These are phyloP conservation scores for Porites lobata DNA, from an alignment of 92 coral and sea anemone genomes.

Conservation along the genomic window DNA sequence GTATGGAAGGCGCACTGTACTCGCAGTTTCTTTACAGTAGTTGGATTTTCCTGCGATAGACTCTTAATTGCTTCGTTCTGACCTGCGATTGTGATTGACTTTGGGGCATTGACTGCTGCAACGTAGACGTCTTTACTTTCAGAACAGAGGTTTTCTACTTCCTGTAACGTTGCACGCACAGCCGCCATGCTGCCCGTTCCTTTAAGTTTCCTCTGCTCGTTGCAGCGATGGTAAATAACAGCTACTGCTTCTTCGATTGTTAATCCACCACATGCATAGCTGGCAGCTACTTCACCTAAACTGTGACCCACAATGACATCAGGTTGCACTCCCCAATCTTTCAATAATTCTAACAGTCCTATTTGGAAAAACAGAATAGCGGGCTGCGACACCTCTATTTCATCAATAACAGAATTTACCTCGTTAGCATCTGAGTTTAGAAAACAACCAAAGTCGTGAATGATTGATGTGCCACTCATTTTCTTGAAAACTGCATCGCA, in stretches of 20 bases:
- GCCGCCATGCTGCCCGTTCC: constrained; percentile 49
- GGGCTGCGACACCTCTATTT: constrained; percentile 32
- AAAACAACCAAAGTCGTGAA: not conserved
- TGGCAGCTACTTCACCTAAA: constrained; percentile 55
- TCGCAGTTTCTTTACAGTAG: constrained; percentile 17
- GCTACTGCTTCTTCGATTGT: constrained; percentile 36
- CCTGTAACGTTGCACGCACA: constrained; percentile 36
- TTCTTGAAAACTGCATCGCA: constrained; percentile 2
- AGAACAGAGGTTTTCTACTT: constrained; percentile 27
- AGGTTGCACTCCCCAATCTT: constrained; percentile 47
- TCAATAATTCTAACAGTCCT: constrained; percentile 34
- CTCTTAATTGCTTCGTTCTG: constrained; percentile 1
- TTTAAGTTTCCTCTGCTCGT: constrained; percentile 23
- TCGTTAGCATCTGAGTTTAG: not conserved
- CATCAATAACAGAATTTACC: constrained; percentile 1
- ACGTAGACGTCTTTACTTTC: constrained; percentile 21
- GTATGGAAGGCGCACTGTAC: constrained; percentile 36
- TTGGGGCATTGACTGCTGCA: constrained; percentile 6
- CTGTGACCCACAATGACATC: constrained; percentile 54
- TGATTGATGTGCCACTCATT: not conserved
- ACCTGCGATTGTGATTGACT: constrained; percentile 26
- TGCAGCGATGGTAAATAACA: constrained; percentile 32
- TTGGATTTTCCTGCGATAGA: not conserved
- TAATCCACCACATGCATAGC: constrained; percentile 40
- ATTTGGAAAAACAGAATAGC: constrained; percentile 43